A percentile compares a stretch with the other conserved stretches of the same genome.
phyloP scores from a whole-genome alignment of 2,113 vertebrate genomes.

The Dipodomys merriami region DNA sequence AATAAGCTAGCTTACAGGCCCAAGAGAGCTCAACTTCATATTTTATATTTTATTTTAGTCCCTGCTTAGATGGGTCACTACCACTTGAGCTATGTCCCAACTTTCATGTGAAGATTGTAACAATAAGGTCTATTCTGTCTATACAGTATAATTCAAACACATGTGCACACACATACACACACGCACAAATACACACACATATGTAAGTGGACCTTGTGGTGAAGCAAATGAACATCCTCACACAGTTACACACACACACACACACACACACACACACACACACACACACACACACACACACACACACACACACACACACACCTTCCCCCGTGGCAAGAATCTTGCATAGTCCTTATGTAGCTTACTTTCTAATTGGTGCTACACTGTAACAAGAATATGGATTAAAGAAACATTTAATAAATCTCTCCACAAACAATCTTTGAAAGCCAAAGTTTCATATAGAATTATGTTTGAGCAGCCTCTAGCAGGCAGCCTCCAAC shows the following conservation, averaged over 20 bases:
- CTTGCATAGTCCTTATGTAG: neutral
- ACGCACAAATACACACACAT: neutral
- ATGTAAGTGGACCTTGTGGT: neutral
- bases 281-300: too few relatives aligned
- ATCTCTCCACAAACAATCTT: neutral
- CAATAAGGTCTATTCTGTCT: slow-evolving; percentile 30
- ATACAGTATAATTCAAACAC: neutral
- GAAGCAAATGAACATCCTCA: neutral
- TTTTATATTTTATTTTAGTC: neutral
- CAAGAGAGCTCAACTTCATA: slow-evolving; percentile 39
- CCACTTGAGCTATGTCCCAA: too few relatives aligned
- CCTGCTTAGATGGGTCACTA: too few relatives aligned
- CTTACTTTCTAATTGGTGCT: neutral
- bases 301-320: too few relatives aligned
- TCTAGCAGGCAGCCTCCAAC: neutral
- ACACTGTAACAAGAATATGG: slow-evolving; percentile 38
- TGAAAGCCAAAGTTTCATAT: slow-evolving; percentile 9
- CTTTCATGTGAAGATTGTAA: neutral
- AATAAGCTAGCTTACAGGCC: slow-evolving; percentile 17
- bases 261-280: too few relatives aligned
- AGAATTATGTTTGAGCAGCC: neutral
- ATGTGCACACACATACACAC: too few relatives aligned
- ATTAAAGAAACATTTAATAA: slow-evolving; percentile 43
- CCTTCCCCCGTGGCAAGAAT: neutral
- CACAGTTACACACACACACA: neutral